Percentiles rank a stretch among this genome's conserved stretches.
phyloP scores from a whole-genome alignment of 2,888 invertebrate genomes.

The Lochmaea capreae region DNA sequence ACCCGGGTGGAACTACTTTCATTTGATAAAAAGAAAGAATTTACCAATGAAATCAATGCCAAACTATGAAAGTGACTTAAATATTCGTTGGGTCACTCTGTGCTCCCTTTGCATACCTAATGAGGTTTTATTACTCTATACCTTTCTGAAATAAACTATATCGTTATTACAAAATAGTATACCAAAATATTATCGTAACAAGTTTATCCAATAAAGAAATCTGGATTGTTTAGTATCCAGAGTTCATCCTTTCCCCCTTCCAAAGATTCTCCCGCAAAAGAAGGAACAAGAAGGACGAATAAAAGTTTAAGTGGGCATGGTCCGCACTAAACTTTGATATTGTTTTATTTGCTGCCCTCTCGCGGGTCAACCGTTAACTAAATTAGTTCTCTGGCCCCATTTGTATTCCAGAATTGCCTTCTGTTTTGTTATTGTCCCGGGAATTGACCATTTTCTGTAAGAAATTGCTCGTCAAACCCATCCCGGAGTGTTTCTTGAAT shows the following conservation, averaged over 20 bases:
- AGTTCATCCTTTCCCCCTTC: slow-evolving; percentile 3
- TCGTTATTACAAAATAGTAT: too few relatives aligned
- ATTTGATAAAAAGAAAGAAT: too few relatives aligned
- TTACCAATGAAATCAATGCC: too few relatives aligned
- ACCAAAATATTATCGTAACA: neutral
- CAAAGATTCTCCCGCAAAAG: neutral
- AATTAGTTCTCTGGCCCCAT: slow-evolving; percentile 64
- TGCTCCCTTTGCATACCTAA: too few relatives aligned
- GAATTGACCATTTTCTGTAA: slow-evolving; percentile 59
- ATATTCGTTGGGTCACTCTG: too few relatives aligned
- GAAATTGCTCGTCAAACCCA: slow-evolving; percentile 52
- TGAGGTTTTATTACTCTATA: too few relatives aligned
- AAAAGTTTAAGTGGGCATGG: slow-evolving; percentile 58
- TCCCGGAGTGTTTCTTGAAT: slow-evolving; percentile 40
- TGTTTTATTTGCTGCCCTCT: slow-evolving; percentile 65
- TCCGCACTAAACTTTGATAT: slow-evolving; percentile 66
- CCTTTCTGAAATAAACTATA: too few relatives aligned
- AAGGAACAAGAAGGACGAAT: slow-evolving; percentile 39
- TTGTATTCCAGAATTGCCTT: slow-evolving; percentile 64
- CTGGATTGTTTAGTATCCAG: slow-evolving; percentile 20
- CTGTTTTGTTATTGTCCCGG: slow-evolving; percentile 61
- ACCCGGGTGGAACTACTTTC: too few relatives aligned
- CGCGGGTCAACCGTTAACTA: slow-evolving; percentile 65
- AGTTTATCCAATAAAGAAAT: slow-evolving; percentile 18
- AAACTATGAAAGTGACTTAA: too few relatives aligned